Conservation (phyloP, 2,888 invertebrate species). For the Hydraecia micacea region DNA sequence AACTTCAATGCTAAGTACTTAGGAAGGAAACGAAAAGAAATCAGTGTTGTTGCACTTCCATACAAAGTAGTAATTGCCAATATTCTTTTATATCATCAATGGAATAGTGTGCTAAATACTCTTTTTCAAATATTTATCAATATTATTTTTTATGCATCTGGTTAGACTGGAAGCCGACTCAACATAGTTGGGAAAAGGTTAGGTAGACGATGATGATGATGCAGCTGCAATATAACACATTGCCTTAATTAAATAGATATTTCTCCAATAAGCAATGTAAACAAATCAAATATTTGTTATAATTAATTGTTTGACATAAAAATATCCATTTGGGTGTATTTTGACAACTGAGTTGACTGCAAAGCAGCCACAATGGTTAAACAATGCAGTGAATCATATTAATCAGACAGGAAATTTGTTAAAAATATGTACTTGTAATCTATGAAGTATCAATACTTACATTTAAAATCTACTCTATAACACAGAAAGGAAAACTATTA, state of each 20-base stretch:
- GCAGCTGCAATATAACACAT: conserved; percentile 9
- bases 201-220: not conserved
- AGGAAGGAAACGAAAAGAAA: conserved; percentile 22
- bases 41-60: not conserved
- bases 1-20: not conserved
- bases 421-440: not conserved
- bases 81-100: not conserved
- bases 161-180: not conserved
- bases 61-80: conserved; percentile 5
- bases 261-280: not conserved
- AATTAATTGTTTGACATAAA: not conserved
- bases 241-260: conserved; percentile 3
- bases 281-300: not conserved
- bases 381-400: not conserved
- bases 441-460: not conserved
- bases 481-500: not conserved
- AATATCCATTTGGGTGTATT: not conserved
- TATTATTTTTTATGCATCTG: conserved; percentile 1
- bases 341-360: not conserved
- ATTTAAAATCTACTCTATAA: not conserved
- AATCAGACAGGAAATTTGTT: not conserved
- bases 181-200: not conserved
- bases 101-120: not conserved
- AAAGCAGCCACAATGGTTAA: not conserved
- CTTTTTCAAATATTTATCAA: not conserved